These are phyloP conservation scores for Chrysomallon squamiferum DNA, from an alignment of 1,140 invertebrate species.

Conservation along the genomic window DNA sequence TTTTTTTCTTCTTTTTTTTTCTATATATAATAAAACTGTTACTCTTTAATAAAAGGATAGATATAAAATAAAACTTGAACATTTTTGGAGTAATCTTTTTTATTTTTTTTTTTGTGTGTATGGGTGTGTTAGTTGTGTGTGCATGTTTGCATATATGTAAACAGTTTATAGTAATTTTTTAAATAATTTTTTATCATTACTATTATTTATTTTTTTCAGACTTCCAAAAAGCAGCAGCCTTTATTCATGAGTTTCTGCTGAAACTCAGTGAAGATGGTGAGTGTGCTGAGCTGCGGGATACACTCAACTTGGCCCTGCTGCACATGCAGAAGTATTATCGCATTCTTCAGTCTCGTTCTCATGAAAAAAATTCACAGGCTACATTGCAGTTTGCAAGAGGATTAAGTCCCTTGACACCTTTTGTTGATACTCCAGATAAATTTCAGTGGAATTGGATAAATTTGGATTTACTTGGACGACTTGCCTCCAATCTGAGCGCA, in stretches of 20 bases:
- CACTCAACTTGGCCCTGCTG: slow-evolving; percentile 59
- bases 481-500: slow-evolving; percentile 43
- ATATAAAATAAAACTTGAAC: background rate
- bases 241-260: slow-evolving; percentile 63
- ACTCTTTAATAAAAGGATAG: background rate
- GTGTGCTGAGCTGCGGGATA: slow-evolving; percentile 62
- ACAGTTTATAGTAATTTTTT: no score
- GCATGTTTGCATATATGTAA: no score
- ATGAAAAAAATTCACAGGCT: slow-evolving; percentile 41
- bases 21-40: background rate
- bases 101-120: no score
- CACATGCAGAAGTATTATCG: slow-evolving; percentile 64
- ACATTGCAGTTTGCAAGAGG: slow-evolving; percentile 52
- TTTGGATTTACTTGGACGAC: slow-evolving; percentile 49
- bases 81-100: background rate
- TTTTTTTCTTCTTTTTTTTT: background rate
- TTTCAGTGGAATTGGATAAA: slow-evolving; percentile 63
- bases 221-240: slow-evolving; percentile 64
- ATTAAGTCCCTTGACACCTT: slow-evolving; percentile 63
- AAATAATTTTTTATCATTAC: no score
- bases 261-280: slow-evolving; percentile 62
- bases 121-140: no score
- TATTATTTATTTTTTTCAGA: no score
- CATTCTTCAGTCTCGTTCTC: slow-evolving; percentile 7
- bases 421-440: slow-evolving; percentile 62